Conservation (phyloP, 2,797 vertebrate genomes). For the Podargus strigoides region DNA sequence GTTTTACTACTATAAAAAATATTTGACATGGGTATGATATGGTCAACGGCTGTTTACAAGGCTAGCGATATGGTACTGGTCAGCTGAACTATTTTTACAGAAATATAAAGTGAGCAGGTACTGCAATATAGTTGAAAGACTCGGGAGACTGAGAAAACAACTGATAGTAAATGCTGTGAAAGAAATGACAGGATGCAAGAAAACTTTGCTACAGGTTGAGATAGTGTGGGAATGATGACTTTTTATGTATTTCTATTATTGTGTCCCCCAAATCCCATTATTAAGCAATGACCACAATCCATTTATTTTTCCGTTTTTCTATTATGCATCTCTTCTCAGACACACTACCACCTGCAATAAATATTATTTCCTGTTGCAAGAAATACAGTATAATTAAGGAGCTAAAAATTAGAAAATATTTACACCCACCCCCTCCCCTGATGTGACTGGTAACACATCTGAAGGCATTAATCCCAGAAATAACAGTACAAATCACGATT, state of each 20-base stretch:
- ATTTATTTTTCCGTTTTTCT: background rate
- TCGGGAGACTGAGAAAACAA: background rate
- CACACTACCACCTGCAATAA: background rate
- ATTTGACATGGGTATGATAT: background rate
- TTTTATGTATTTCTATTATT: background rate
- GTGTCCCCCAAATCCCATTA: background rate
- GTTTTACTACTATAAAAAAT: background rate
- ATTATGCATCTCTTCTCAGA: background rate
- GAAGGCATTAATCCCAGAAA: background rate
- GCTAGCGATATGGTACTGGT: background rate
- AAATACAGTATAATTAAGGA: background rate
- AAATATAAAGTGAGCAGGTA: background rate
- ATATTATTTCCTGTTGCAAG: background rate
- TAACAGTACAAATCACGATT: background rate
- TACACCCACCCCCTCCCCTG: background rate
- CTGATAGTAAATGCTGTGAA: background rate
- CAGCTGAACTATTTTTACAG: background rate
- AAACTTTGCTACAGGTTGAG: background rate
- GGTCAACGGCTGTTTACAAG: background rate
- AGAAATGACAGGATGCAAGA: background rate
- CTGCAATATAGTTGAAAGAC: background rate
- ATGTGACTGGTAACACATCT: background rate
- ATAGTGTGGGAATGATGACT: fast-evolving
- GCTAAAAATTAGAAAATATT: background rate
- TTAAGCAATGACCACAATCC: background rate